Conservation (phyloP, 2,797 vertebrate genomes). For the Eulemur rubriventer region DNA sequence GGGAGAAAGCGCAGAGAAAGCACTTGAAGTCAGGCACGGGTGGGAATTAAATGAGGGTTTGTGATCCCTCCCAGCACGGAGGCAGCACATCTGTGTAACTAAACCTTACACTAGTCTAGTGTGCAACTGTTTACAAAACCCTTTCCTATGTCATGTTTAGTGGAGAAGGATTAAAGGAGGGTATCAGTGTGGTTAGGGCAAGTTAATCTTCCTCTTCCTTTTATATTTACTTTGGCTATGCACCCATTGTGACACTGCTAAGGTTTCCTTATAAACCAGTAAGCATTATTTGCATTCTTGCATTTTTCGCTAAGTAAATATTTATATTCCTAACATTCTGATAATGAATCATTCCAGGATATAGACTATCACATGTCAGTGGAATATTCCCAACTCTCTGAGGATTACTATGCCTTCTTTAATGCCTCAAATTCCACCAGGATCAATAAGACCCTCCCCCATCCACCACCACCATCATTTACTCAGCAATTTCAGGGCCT, state of each 20-base stretch:
- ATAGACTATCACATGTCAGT: background rate
- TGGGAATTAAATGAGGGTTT: background rate
- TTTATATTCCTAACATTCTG: background rate
- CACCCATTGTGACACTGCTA: background rate
- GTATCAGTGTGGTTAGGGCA: background rate
- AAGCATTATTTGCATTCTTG: constrained; percentile 35
- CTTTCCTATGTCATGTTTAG: background rate
- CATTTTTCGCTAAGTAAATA: background rate
- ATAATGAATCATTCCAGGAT: background rate
- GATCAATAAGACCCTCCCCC: background rate
- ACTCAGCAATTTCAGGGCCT: background rate
- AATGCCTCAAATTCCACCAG: background rate
- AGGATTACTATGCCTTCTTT: background rate
- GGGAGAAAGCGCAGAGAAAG: background rate
- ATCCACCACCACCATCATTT: background rate
- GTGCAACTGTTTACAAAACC: background rate
- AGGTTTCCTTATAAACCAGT: constrained; percentile 8
- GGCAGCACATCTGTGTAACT: background rate
- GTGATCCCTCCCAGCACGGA: background rate
- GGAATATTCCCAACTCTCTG: background rate
- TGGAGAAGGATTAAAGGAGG: background rate
- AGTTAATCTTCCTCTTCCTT: background rate
- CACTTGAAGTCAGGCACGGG: background rate
- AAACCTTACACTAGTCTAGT: background rate
- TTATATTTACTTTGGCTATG: background rate